Percentiles rank a stretch among this genome's conserved stretches.
Conservation (phyloP, 1,140 invertebrate species). For the Drosophila erecta region DNA sequence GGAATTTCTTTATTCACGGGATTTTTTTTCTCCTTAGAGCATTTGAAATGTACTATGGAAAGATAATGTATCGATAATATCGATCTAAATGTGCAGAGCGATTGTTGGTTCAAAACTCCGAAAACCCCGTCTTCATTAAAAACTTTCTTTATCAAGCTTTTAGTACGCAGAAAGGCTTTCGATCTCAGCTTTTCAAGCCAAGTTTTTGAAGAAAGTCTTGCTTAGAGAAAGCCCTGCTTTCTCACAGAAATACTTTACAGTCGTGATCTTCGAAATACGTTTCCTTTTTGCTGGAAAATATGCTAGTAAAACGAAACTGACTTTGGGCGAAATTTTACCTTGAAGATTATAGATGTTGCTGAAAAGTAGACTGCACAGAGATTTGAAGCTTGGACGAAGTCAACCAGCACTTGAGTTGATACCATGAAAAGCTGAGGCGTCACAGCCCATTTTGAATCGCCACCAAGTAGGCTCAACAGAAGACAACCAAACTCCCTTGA, state of each 20-base stretch:
- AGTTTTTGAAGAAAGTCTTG: conserved; percentile 10
- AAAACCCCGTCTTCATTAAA: background rate
- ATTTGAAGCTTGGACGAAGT: no score
- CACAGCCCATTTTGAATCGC: no score
- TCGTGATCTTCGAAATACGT: background rate
- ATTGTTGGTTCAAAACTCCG: conserved; percentile 15
- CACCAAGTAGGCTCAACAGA: no score
- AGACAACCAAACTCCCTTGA: no score
- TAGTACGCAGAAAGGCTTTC: conserved; percentile 7
- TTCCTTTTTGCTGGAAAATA: background rate
- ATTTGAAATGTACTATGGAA: background rate
- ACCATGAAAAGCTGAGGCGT: no score
- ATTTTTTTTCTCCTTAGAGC: no score
- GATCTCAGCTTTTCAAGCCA: background rate
- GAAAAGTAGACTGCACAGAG: background rate
- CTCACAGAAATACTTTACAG: conserved; percentile 11
- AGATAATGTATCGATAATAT: background rate
- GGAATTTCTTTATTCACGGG: background rate
- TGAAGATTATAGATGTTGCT: no score
- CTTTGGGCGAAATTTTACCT: no score
- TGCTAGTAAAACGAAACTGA: background rate
- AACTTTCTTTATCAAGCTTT: conserved; percentile 12
- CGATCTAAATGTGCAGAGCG: no score
- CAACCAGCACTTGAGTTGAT: no score
- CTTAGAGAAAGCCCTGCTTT: background rate